phyloP scores from a whole-genome alignment of 2,113 vertebrate genomes.

The Astatoreochromis straeleni region DNA sequence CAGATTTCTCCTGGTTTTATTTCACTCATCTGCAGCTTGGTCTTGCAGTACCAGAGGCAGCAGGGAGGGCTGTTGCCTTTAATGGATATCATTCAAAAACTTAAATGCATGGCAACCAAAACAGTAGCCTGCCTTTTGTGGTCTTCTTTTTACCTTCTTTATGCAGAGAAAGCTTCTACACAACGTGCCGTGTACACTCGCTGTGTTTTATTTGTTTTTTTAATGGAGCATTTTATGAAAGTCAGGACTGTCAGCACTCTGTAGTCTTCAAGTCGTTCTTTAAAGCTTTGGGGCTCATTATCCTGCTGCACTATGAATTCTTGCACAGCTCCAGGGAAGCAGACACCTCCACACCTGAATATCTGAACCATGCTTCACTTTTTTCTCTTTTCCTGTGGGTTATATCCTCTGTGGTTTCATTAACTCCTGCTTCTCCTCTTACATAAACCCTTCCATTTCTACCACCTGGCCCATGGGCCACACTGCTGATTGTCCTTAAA shows the following conservation, averaged over 20 bases:
- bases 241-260: neutral
- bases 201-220: neutral
- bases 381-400: neutral
- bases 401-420: neutral
- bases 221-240: neutral
- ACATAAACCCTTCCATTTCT: neutral
- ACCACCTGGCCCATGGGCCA: neutral
- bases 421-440: neutral
- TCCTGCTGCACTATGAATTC: neutral
- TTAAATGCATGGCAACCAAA: conserved; percentile 11
- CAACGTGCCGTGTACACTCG: neutral
- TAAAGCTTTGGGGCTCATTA: neutral
- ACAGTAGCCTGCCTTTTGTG: neutral
- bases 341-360: neutral
- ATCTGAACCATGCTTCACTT: neutral
- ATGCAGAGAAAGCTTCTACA: neutral
- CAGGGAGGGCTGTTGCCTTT: conserved; percentile 26
- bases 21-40: conserved; percentile 24
- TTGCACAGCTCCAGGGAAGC: neutral
- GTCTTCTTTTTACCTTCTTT: neutral
- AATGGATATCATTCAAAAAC: conserved; percentile 40
- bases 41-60: conserved; percentile 10
- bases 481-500: neutral
- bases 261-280: neutral
- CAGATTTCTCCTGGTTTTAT: conserved; percentile 49